Evolutionary conservation across 2,113 vertebrate genomes (phyloP).

Genomic region (Terrapene triunguis): DNA sequence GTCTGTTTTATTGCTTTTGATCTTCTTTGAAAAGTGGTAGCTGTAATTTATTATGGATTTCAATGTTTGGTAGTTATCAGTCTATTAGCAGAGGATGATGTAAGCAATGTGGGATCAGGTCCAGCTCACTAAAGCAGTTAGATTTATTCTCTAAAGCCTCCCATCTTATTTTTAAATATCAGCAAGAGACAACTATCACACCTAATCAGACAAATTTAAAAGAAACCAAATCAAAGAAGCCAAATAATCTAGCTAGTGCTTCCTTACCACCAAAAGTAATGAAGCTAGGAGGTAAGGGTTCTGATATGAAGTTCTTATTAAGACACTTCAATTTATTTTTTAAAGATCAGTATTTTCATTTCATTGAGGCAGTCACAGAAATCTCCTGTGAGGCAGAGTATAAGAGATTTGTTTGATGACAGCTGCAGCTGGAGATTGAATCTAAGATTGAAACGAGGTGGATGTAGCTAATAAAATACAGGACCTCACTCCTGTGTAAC

Average conservation of each 20-base stretch:
- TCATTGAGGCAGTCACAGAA: background rate
- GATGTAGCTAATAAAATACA: background rate
- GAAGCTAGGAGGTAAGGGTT: background rate
- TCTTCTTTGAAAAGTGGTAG: background rate
- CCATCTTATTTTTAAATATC: fast-evolving
- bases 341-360: background rate
- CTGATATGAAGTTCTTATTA: background rate
- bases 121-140: fast-evolving
- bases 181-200: fast-evolving
- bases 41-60: background rate
- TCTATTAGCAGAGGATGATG: fast-evolving
- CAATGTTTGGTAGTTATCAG: fast-evolving
- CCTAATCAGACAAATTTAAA: background rate
- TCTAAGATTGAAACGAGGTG: fast-evolving
- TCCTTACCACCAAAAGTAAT: background rate
- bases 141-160: fast-evolving
- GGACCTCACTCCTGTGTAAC: background rate
- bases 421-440: background rate
- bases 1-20: background rate
- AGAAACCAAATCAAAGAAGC: too few species aligned
- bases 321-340: background rate
- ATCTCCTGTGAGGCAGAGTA: background rate
- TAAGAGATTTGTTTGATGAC: fast-evolving
- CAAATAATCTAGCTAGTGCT: too few species aligned
- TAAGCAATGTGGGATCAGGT: background rate